These are phyloP conservation scores for Muricea muricata DNA, from an alignment of 92 coral and sea anemone genomes.

Conservation along the genomic window DNA sequence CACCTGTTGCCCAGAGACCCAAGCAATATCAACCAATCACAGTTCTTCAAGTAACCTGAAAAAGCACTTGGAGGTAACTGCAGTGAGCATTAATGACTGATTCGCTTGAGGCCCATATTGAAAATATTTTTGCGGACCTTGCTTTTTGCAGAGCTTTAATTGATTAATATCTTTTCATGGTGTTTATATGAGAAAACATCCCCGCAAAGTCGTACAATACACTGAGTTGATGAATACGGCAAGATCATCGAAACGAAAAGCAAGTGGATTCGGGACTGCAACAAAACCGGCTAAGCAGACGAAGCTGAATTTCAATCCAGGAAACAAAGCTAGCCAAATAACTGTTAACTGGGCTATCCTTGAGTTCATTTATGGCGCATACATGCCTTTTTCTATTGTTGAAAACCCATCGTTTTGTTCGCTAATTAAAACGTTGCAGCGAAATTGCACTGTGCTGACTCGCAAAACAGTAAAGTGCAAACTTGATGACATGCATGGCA, in stretches of 20 bases:
- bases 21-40: not conserved
- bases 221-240: not conserved
- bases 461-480: not conserved
- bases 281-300: too few relatives aligned
- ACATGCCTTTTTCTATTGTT: not conserved
- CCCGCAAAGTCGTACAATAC: not conserved
- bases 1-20: not conserved
- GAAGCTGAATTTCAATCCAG: too few relatives aligned
- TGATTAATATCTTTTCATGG: not conserved
- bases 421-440: not conserved
- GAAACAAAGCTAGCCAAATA: slow-evolving; percentile 5
- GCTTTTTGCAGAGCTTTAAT: not conserved
- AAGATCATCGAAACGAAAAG: not conserved
- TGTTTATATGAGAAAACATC: too few relatives aligned
- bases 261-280: not conserved
- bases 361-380: not conserved
- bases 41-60: not conserved
- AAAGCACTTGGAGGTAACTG: not conserved
- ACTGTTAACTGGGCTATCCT: not conserved
- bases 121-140: not conserved
- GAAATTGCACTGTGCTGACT: not conserved
- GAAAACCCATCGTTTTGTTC: not conserved
- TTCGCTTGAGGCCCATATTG: not conserved
- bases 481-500: slow-evolving; percentile 6
- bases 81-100: too few relatives aligned